phyloP scores from a whole-genome alignment of 64 coral and sea anemone genomes.

The Platygyra sinensis region DNA sequence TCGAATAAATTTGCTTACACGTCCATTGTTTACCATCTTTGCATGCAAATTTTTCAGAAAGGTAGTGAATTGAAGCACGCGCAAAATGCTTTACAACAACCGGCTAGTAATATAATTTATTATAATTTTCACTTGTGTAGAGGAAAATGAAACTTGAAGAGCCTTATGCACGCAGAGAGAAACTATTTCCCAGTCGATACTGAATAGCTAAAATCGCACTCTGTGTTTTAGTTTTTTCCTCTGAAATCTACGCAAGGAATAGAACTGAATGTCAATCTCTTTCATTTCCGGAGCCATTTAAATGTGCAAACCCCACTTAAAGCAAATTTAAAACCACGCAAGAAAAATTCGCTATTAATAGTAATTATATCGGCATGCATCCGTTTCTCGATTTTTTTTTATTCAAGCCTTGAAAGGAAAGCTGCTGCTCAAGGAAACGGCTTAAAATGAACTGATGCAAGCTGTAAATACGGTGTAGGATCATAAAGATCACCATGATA shows the following conservation, averaged over 20 bases:
- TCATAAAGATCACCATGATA: background rate
- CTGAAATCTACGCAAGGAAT: background rate
- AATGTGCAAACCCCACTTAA: too few relatives aligned
- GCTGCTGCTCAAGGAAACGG: background rate
- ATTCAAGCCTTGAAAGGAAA: background rate
- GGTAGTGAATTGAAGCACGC: background rate
- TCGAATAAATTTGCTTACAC: background rate
- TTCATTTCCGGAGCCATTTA: too few relatives aligned
- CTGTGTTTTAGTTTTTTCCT: background rate
- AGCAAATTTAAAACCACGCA: background rate
- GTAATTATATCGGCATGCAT: background rate
- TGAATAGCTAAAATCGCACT: background rate
- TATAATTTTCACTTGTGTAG: background rate
- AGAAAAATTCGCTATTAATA: background rate
- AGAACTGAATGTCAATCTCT: too few relatives aligned
- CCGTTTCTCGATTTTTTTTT: background rate
- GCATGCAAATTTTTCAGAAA: conserved; percentile 24
- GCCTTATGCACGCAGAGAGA: background rate
- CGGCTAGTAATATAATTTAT: background rate
- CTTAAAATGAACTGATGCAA: background rate
- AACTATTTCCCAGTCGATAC: background rate
- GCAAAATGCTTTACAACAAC: background rate
- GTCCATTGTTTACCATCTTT: background rate
- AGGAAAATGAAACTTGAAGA: background rate
- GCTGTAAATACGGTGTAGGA: background rate